phyloP scores from a whole-genome alignment of 2,888 invertebrate species.

The Drosophila mulleri region DNA sequence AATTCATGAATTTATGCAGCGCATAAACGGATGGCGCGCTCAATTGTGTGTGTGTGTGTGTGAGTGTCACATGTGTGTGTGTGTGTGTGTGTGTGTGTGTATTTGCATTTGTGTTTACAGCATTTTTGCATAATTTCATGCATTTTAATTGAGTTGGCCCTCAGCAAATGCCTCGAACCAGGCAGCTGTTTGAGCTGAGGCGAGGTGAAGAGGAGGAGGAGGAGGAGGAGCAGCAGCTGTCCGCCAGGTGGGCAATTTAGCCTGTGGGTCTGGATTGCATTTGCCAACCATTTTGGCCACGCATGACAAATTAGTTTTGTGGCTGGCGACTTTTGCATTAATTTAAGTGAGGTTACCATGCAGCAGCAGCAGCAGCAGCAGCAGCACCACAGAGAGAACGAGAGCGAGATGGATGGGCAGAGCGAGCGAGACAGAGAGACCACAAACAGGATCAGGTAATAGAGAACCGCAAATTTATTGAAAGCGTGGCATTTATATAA shows the following conservation, averaged over 20 bases:
- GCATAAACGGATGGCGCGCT: conserved; percentile 27
- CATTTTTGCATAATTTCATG: conserved; percentile 73
- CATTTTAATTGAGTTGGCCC: conserved; percentile 71
- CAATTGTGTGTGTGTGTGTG: conserved; percentile 2
- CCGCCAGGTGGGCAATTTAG: conserved; percentile 11
- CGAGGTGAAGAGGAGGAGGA: not conserved
- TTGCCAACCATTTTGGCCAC: conserved; percentile 57
- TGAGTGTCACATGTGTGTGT: not conserved
- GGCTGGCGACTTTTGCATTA: conserved; percentile 70
- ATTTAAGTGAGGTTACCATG: conserved; percentile 65
- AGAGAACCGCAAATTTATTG: conserved; percentile 79
- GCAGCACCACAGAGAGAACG: not conserved
- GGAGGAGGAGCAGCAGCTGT: not conserved
- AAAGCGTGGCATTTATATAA: conserved; percentile 62
- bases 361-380: not conserved
- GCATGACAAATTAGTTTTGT: conserved; percentile 80
- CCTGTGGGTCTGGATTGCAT: conserved; percentile 11
- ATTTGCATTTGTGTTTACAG: conserved; percentile 28
- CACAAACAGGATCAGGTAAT: conserved; percentile 69
- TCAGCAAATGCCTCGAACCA: conserved; percentile 5
- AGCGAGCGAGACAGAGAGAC: conserved; percentile 15
- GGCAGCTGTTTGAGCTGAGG: conserved; percentile 12
- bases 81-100: not conserved
- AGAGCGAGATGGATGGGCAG: not conserved
- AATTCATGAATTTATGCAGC: conserved; percentile 7